These are phyloP conservation scores for Drosophila buzzatii DNA, from an alignment of 2,888 invertebrate species.

Conservation along the genomic window DNA sequence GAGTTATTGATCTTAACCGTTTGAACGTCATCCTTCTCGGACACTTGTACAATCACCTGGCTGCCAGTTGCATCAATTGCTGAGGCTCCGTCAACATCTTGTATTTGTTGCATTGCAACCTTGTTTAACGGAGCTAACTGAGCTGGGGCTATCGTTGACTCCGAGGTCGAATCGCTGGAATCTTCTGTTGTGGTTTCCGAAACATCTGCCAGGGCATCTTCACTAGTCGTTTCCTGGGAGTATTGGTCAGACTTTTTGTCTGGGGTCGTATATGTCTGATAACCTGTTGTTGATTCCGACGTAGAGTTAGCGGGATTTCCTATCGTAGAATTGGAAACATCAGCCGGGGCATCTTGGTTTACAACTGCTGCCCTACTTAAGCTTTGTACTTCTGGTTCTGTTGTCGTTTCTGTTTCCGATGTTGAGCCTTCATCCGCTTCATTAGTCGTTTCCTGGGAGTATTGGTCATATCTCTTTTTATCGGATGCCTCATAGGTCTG, in stretches of 20 bases:
- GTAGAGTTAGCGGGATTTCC: too few relatives aligned
- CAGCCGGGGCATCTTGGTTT: background rate
- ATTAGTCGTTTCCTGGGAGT: background rate
- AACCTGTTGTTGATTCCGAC: background rate
- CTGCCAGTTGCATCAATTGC: background rate
- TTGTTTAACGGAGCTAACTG: background rate
- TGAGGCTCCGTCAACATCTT: background rate
- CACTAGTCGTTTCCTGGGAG: background rate
- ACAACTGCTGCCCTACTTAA: background rate
- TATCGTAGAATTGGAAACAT: too few relatives aligned
- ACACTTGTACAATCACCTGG: constrained; percentile 10
- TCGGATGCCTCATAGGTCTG: background rate
- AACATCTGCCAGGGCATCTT: too few relatives aligned
- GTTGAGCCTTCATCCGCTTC: background rate
- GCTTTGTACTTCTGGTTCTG: background rate
- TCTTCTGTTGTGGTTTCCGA: background rate
- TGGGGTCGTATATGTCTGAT: background rate
- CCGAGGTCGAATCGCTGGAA: background rate
- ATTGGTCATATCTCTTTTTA: background rate
- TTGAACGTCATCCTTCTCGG: constrained; percentile 9
- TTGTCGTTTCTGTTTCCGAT: background rate
- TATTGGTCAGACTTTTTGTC: background rate
- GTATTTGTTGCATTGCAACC: background rate
- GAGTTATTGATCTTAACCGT: constrained; percentile 20
- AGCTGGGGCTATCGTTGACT: background rate